phyloP scores from a whole-genome alignment of 2,888 invertebrate genomes.

The Lasiommata megera region DNA sequence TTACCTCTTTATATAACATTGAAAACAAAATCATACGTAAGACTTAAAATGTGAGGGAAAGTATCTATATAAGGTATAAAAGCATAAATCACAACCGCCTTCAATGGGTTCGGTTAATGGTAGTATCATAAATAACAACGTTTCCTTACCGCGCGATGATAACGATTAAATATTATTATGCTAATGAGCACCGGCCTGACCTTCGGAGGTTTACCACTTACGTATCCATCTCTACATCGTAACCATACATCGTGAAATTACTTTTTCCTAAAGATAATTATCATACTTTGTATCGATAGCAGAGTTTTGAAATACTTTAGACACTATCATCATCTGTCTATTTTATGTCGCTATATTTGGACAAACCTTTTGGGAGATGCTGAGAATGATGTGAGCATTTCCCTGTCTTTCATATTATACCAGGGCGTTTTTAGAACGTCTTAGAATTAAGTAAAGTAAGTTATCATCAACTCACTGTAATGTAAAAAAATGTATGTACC shows the following conservation, averaged over 20 bases:
- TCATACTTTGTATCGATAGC: no score
- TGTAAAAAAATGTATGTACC: no score
- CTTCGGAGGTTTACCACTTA: constrained; percentile 9
- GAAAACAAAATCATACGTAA: background rate
- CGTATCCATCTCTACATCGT: background rate
- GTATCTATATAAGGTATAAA: background rate
- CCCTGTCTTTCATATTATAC: no score
- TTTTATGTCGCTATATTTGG: no score
- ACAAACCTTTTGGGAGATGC: no score
- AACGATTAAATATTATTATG: constrained; percentile 16
- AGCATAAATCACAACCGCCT: background rate
- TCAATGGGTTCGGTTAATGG: background rate
- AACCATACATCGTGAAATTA: background rate
- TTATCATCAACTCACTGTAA: no score
- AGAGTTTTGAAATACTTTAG: no score
- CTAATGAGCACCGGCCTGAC: constrained; percentile 7
- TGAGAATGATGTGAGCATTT: no score
- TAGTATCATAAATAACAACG: constrained; percentile 1
- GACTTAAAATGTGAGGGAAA: background rate
- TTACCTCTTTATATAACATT: no score
- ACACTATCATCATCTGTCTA: no score
- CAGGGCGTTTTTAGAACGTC: no score
- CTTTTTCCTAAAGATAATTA: background rate
- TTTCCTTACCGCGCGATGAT: constrained; percentile 13
- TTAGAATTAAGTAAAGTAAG: no score